phyloP scores from a whole-genome alignment of 2,888 invertebrate genomes.

The Noctua janthina region DNA sequence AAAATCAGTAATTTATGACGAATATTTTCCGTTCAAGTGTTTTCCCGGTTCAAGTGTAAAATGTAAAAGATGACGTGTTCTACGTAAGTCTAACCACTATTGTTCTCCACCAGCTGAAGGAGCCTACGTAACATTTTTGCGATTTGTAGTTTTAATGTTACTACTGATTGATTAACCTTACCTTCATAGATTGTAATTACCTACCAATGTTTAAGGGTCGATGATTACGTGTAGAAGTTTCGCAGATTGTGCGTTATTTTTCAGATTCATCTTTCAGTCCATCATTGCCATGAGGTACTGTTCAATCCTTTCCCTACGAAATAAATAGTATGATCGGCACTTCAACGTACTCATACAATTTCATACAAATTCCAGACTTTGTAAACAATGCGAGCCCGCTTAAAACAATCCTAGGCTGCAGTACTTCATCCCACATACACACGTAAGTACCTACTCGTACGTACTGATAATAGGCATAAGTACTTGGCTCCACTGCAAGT shows the following conservation, averaged over 20 bases:
- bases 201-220: background rate
- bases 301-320: background rate
- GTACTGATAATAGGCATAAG: slow-evolving; percentile 50
- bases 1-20: slow-evolving; percentile 34
- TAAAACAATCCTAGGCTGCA: slow-evolving; percentile 33
- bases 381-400: slow-evolving; percentile 39
- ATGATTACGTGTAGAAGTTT: fast-evolving
- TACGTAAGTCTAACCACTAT: slow-evolving; percentile 8
- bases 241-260: background rate
- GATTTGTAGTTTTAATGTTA: background rate
- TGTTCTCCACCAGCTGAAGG: background rate
- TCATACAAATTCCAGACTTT: slow-evolving; percentile 14
- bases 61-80: slow-evolving; percentile 34
- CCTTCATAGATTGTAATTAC: background rate
- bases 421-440: slow-evolving; percentile 33
- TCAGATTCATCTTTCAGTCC: background rate
- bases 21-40: slow-evolving; percentile 42
- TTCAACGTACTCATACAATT: background rate
- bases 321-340: background rate
- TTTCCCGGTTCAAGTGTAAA: slow-evolving; percentile 46
- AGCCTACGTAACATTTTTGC: background rate
- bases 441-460: background rate
- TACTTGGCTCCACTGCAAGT: slow-evolving; percentile 61
- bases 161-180: background rate
- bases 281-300: background rate